These are phyloP conservation scores for Nematostella vectensis DNA, from an alignment of 92 coral and sea anemone genomes.

Conservation along the genomic window DNA sequence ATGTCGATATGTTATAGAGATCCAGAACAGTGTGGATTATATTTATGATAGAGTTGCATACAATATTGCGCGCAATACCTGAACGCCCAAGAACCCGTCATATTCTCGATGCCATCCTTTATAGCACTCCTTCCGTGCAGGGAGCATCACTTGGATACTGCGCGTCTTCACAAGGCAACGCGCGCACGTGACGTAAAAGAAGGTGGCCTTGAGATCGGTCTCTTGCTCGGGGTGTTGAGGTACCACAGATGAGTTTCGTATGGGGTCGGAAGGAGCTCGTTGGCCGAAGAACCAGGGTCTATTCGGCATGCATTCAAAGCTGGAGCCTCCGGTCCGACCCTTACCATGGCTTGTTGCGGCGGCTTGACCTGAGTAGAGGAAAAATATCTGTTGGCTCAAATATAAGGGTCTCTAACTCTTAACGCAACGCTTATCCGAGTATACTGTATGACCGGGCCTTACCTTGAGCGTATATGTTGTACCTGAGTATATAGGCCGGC, in stretches of 20 bases:
- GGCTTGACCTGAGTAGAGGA: slow-evolving; percentile 75
- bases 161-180: slow-evolving; percentile 54
- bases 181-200: slow-evolving; percentile 57
- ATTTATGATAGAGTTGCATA: too few species aligned
- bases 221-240: slow-evolving; percentile 16
- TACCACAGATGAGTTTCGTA: slow-evolving; percentile 22
- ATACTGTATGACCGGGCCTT: too few species aligned
- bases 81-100: slow-evolving; percentile 71
- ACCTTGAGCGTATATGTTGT: too few species aligned
- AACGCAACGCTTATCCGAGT: too few species aligned
- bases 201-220: slow-evolving; percentile 42
- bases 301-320: slow-evolving; percentile 58
- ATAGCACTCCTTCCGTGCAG: slow-evolving; percentile 77
- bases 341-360: slow-evolving; percentile 57
- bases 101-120: slow-evolving; percentile 78
- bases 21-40: too few species aligned
- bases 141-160: slow-evolving; percentile 61
- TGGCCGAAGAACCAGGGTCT: slow-evolving; percentile 78
- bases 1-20: too few species aligned
- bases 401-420: too few species aligned
- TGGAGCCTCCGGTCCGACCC: slow-evolving; percentile 57
- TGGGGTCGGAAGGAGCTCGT: slow-evolving; percentile 33
- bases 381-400: too few species aligned
- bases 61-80: too few species aligned
- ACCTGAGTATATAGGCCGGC: too few species aligned